These are phyloP conservation scores for Glaucopsyche alexis DNA, from an alignment of 2,888 invertebrate species.

Conservation along the genomic window DNA sequence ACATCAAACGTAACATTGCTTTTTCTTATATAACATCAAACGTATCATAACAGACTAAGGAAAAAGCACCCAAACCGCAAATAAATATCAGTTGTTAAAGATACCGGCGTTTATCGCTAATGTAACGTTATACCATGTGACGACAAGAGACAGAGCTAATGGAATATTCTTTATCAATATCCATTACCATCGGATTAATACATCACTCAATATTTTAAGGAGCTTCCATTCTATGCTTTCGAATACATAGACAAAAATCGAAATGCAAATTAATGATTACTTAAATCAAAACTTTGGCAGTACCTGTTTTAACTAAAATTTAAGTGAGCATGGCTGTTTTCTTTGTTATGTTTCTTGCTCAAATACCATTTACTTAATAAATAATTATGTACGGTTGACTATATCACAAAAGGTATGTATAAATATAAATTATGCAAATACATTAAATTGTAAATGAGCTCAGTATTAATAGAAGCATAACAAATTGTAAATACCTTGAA, in stretches of 20 bases:
- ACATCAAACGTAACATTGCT: background rate
- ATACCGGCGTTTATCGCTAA: conserved; percentile 49
- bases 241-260: background rate
- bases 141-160: conserved; percentile 11
- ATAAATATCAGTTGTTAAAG: conserved; percentile 47
- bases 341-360: background rate
- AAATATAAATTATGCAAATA: conserved; percentile 24
- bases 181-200: conserved; percentile 16
- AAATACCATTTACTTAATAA: background rate
- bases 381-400: background rate
- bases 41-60: conserved; percentile 33
- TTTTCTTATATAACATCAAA: conserved; percentile 1
- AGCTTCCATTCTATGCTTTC: background rate
- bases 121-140: conserved; percentile 37
- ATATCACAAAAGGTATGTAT: background rate
- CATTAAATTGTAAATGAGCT: conserved; percentile 27
- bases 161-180: conserved; percentile 17
- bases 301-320: background rate
- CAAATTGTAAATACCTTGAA: conserved; percentile 23
- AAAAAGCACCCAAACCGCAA: conserved; percentile 40
- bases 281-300: background rate
- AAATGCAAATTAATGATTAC: background rate
- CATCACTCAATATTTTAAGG: conserved; percentile 4
- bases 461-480: conserved; percentile 24
- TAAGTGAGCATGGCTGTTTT: background rate